Percentiles rank a stretch among this genome's conserved stretches.
Evolutionary conservation across 2,113 vertebrate species (phyloP).

Genomic region (Peromyscus californicus): DNA sequence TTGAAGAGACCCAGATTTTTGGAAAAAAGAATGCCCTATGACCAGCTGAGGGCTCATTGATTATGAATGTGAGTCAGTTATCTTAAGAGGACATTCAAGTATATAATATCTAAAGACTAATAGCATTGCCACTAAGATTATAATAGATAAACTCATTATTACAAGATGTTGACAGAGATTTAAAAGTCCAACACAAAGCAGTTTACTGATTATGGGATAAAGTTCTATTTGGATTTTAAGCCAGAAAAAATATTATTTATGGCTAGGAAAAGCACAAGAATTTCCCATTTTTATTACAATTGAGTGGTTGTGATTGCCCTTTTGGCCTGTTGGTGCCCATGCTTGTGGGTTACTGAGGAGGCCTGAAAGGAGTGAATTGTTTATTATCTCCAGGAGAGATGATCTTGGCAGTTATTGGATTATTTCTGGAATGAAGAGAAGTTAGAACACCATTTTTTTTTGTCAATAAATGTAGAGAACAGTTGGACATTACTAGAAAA

Average conservation of each 20-base stretch:
- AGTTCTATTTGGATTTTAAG: not conserved
- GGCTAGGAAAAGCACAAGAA: not conserved
- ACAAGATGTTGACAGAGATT: not conserved
- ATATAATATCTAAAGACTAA: not conserved
- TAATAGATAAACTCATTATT: not conserved
- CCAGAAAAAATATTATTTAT: not conserved
- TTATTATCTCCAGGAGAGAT: not conserved
- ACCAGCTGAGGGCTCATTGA: not conserved
- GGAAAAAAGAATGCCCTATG: not conserved
- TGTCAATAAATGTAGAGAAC: not conserved
- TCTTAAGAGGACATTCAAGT: not conserved
- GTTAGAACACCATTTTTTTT: not conserved
- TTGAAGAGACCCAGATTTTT: not conserved
- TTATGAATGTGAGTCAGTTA: not conserved
- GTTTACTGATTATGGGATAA: not conserved
- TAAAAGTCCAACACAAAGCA: not conserved
- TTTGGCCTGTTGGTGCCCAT: not conserved
- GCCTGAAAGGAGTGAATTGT: not conserved
- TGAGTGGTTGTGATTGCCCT: not conserved
- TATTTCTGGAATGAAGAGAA: not conserved
- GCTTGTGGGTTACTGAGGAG: not conserved
- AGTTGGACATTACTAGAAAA: not conserved
- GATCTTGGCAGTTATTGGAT: not conserved
- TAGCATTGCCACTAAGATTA: not conserved
- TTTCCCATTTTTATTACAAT: not conserved